Evolutionary conservation across 37 sponge, comb jelly and placozoan genomes (phyloP).

Genomic region (Crambe crambe): DNA sequence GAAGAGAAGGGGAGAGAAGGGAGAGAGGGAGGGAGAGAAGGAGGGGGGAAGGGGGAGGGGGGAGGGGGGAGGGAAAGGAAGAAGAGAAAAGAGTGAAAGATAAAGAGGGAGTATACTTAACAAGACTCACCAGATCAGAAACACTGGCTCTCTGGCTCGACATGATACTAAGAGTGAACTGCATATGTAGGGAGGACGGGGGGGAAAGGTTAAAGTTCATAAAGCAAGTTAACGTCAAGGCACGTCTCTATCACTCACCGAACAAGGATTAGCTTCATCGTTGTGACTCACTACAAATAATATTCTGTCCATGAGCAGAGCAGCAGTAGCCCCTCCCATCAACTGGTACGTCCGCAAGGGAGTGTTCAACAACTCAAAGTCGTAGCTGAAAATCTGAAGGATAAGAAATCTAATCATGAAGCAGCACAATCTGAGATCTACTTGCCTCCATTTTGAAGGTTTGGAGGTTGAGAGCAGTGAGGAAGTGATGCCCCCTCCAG

Average conservation of each 20-base stretch:
- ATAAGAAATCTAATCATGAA: background rate
- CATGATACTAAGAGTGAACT: slow-evolving; percentile 50
- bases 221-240: no score
- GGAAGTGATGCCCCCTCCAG: slow-evolving; percentile 50
- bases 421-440: background rate
- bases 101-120: background rate
- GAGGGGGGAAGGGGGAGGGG: background rate
- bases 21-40: slow-evolving; percentile 11
- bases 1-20: background rate
- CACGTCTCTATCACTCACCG: slow-evolving; percentile 8
- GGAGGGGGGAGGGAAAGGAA: background rate
- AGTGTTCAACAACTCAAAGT: slow-evolving; percentile 33
- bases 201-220: no score
- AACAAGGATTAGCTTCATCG: slow-evolving; percentile 40
- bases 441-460: slow-evolving; percentile 51
- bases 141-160: slow-evolving; percentile 28
- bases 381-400: slow-evolving; percentile 54
- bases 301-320: slow-evolving; percentile 52
- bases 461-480: slow-evolving; percentile 60
- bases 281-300: slow-evolving; percentile 63
- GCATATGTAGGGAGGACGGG: no score
- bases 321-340: slow-evolving; percentile 29
- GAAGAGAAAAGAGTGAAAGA: background rate
- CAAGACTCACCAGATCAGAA: slow-evolving; percentile 11
- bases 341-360: slow-evolving; percentile 49